Base-by-base conservation (phyloP, 2,888 invertebrate species). In the Nomada hirtipes region DNA sequence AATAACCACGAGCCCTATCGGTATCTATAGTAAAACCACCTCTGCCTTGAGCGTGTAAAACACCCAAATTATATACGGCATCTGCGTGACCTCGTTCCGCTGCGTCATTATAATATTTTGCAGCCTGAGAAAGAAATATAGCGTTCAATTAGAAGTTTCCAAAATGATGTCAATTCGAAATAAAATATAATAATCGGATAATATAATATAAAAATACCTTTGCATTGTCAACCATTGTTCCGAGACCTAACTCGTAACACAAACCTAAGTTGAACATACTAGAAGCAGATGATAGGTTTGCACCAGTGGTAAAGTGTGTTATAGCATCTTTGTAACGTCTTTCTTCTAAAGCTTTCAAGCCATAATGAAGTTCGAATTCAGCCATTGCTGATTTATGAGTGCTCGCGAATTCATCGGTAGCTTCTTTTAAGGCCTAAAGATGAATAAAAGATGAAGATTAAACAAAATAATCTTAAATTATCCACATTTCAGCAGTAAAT, bases 31-130 rank as follows among this genome's bases (percentile, higher is more conserved):
- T 87, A 1, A 96, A 92, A 0, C 96, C 96, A 18, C 96, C 96
- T 82, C 95, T 93, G 0, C 96, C 96, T 90, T 96, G 96, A 2
- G 96, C 95, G 91, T 96, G 95, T 89, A 96, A 96, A 65, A 97
- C 95, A 2, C 96, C 96, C 70, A 97, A 94, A 91, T 97, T 97
- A 91, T 96, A 97, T 88, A 96, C 94, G 0, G 97, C 96, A 82
- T 95, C 95, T 2, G 96, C 94, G 90, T 97, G 96, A 52, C 96
- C 96, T 69, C 95, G 92, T 13, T 95, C 94, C 23, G 96, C 96
- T 57, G 97, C 97, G 76, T 95, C 94, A 81, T 94, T 94, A 90
- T 97, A 97, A 90, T 96, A 94, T 90, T 96, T 95, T 92, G 95
- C 95, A 65, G 97, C 97, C 96, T 96, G 89, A 52, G 90, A 23